A percentile compares a stretch with the other conserved stretches of the same genome.
Conservation (phyloP, 1,140 invertebrate species). For the Aphelenchoides besseyi region DNA sequence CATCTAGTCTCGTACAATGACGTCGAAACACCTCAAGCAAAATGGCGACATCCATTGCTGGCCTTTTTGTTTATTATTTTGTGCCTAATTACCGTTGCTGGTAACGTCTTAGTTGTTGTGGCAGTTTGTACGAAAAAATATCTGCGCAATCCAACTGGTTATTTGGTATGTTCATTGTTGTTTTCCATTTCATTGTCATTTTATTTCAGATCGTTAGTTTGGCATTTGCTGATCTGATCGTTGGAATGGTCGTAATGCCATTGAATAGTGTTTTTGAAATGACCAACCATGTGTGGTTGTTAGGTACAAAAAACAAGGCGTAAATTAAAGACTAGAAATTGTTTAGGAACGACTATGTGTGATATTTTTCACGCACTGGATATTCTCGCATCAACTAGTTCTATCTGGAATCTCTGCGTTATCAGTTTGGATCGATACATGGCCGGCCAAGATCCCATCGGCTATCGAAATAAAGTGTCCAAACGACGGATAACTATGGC, state of each 20-base stretch:
- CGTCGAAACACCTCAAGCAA: not conserved
- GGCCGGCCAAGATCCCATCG: conserved; percentile 61
- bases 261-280: conserved; percentile 61
- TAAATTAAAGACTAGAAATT: conserved; percentile 8
- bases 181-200: not conserved
- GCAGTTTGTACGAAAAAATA: conserved; percentile 62
- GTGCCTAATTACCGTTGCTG: conserved; percentile 55
- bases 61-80: conserved; percentile 42
- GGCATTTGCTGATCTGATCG: conserved; percentile 60
- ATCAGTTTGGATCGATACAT: conserved; percentile 59
- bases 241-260: conserved; percentile 61
- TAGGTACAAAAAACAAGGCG: conserved; percentile 40
- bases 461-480: conserved; percentile 59
- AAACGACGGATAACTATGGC: conserved; percentile 55
- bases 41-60: conserved; percentile 54
- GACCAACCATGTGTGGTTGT: conserved; percentile 58
- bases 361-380: conserved; percentile 62
- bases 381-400: conserved; percentile 60
- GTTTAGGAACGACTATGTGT: conserved; percentile 57
- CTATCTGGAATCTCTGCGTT: conserved; percentile 62
- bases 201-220: conserved; percentile 55
- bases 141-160: conserved; percentile 58
- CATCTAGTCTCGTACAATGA: not conserved
- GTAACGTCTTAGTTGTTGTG: conserved; percentile 59
- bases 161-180: conserved; percentile 10